Percentiles rank a stretch among this genome's conserved stretches.
Conservation (phyloP, 2,888 invertebrate species). For the Drosophila mettleri region DNA sequence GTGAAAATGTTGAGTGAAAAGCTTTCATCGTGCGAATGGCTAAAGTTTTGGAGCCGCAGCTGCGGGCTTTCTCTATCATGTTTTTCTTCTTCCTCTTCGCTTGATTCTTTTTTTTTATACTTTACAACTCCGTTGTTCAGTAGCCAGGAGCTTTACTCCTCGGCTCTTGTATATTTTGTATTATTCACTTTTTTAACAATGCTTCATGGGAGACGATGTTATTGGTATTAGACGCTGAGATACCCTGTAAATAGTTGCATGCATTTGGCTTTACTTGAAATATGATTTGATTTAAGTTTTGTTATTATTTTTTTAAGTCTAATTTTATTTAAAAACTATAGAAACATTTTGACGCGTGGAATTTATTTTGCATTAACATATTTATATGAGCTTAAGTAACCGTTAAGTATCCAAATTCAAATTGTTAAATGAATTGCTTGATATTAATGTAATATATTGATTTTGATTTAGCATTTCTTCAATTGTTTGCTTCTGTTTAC, state of each 20-base stretch:
- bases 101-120: not conserved
- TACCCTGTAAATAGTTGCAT: not conserved
- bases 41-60: conserved; percentile 14
- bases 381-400: not conserved
- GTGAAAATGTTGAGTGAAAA: not conserved
- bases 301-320: not conserved
- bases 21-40: conserved; percentile 6
- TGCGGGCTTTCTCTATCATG: conserved; percentile 6
- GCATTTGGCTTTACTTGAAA: too few relatives aligned
- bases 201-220: not conserved
- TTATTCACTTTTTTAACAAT: not conserved
- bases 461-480: not conserved
- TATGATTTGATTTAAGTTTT: too few relatives aligned
- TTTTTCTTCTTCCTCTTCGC: not conserved
- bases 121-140: not conserved
- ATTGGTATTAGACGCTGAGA: not conserved
- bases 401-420: not conserved
- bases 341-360: not conserved
- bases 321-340: not conserved
- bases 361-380: too few relatives aligned
- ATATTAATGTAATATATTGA: not conserved
- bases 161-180: not conserved
- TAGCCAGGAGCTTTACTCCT: not conserved
- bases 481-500: not conserved
- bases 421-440: not conserved